A percentile compares a stretch with the other conserved stretches of the same genome.
These are phyloP conservation scores for Dilophus febrilis DNA, from an alignment of 2,888 invertebrate species.

Conservation along the genomic window DNA sequence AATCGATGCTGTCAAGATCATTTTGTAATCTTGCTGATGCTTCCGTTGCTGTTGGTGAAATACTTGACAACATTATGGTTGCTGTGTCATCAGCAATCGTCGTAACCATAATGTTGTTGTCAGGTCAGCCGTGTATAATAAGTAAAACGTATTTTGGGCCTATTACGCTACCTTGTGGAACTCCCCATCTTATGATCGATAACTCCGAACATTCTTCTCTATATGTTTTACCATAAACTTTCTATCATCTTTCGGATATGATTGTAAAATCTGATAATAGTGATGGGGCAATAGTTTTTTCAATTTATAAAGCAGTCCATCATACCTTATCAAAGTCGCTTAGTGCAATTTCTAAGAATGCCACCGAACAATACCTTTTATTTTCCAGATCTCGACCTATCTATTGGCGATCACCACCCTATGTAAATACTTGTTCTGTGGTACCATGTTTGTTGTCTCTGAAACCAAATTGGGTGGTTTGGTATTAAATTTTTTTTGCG, in stretches of 20 bases:
- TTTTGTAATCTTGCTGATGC: neutral
- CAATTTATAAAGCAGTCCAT: neutral
- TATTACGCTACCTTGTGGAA: conserved; percentile 13
- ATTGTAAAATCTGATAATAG: neutral
- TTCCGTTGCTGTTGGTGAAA: neutral
- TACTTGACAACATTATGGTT: neutral
- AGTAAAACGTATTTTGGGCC: conserved; percentile 12
- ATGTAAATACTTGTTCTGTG: neutral
- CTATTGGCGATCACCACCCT: neutral
- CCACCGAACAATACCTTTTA: conserved; percentile 1
- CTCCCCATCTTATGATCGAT: neutral
- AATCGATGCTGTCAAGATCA: neutral
- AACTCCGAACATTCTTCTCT: conserved; percentile 3
- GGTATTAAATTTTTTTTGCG: neutral
- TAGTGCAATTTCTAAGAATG: conserved; percentile 1
- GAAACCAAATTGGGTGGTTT: neutral
- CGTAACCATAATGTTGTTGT: conserved; percentile 8
- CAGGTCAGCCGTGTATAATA: conserved; percentile 11
- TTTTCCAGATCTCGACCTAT: too few species aligned
- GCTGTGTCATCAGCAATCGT: conserved; percentile 13
- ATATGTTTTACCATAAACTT: conserved; percentile 5
- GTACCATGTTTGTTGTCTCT: neutral
- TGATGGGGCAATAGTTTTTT: neutral
- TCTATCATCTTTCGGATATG: conserved; percentile 5
- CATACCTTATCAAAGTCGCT: neutral